Percentiles rank a stretch among this genome's conserved stretches.
phyloP scores from a whole-genome alignment of 2,113 vertebrate genomes.

The Phrynosoma blainvillii region DNA sequence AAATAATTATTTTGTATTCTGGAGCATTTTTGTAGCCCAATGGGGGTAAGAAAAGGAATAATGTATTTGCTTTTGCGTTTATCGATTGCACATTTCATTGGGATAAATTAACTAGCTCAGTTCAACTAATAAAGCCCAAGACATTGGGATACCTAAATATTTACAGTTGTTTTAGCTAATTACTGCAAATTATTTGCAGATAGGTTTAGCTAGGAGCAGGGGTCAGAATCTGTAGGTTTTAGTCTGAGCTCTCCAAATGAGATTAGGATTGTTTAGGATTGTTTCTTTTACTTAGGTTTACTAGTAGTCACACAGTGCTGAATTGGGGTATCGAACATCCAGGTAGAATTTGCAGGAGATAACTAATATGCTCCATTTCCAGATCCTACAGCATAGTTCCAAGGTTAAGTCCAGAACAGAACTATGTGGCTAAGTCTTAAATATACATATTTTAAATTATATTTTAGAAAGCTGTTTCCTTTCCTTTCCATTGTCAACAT shows the following conservation, averaged over 20 bases:
- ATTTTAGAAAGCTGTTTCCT: slow-evolving; percentile 1
- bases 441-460: not conserved
- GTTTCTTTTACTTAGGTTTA: not conserved
- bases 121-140: not conserved
- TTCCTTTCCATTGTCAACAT: not conserved
- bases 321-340: not conserved
- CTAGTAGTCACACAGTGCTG: not conserved
- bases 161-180: not conserved
- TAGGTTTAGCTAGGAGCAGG: not conserved
- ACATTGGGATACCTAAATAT: not conserved
- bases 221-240: not conserved
- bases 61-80: not conserved
- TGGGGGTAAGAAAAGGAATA: not conserved
- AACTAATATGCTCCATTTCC: not conserved
- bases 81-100: not conserved
- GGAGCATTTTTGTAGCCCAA: not conserved
- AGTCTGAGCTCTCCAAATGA: not conserved
- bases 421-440: not conserved
- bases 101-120: not conserved
- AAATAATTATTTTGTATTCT: slow-evolving; percentile 1
- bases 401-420: not conserved
- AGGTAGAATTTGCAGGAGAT: not conserved
- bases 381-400: not conserved
- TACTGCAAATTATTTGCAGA: not conserved
- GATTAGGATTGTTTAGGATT: not conserved